phyloP scores from a whole-genome alignment of 2,113 vertebrate genomes.

The Podocnemis expansa region DNA sequence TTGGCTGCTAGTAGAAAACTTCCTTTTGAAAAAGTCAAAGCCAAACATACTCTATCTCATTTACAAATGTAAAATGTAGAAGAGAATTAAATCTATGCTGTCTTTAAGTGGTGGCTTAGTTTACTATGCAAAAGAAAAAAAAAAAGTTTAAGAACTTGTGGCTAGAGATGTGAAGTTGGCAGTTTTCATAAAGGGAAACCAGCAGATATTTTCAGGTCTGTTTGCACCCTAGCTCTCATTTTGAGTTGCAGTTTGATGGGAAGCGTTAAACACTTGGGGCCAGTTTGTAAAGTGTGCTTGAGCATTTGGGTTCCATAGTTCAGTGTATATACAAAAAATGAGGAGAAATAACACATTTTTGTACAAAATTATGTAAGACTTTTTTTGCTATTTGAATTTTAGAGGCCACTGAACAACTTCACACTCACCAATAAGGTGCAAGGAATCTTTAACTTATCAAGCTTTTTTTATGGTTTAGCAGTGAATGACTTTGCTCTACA shows the following conservation, averaged over 20 bases:
- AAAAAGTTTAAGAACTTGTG: not conserved
- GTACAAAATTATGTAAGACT: not conserved
- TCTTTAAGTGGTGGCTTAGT: not conserved
- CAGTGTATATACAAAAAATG: not conserved
- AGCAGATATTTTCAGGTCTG: not conserved
- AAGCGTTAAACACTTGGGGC: not conserved
- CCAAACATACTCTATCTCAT: not conserved
- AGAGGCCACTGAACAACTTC: not conserved
- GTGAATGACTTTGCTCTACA: not conserved
- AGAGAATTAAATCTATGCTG: not conserved
- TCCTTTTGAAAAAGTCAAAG: fast-evolving
- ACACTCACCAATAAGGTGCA: not conserved
- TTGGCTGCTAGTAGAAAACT: not conserved
- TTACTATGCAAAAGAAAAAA: not conserved
- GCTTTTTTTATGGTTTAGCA: constrained; percentile 20
- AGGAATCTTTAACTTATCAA: not conserved
- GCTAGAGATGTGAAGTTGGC: not conserved
- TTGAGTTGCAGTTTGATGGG: not conserved
- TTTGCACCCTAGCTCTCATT: not conserved
- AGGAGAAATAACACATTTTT: not conserved
- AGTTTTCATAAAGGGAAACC: not conserved
- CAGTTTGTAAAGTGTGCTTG: not conserved
- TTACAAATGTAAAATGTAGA: not conserved
- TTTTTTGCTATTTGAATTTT: not conserved
- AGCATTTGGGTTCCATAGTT: not conserved